These are phyloP conservation scores for Mustelus asterias DNA, from an alignment of 2,113 vertebrate species.

Conservation along the genomic window DNA sequence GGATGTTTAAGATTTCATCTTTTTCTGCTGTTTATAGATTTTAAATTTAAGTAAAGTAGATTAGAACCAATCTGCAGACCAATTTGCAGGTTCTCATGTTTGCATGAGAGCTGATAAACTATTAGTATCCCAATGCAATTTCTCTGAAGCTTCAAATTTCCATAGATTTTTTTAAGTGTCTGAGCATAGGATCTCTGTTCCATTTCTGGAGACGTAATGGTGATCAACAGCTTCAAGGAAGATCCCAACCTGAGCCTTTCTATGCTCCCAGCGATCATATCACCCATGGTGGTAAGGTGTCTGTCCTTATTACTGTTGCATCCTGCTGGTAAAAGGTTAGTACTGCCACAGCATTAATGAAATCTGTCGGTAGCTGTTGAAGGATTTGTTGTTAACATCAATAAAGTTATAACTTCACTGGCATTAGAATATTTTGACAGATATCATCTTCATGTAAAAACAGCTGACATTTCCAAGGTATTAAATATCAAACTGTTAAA, in stretches of 20 bases:
- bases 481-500: conserved; percentile 10
- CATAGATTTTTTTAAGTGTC: neutral
- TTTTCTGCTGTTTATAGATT: neutral
- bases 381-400: neutral
- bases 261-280: neutral
- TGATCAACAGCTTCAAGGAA: neutral
- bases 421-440: neutral
- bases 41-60: neutral
- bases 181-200: neutral
- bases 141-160: neutral
- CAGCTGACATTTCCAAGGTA: neutral
- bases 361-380: neutral
- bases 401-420: conserved; percentile 5
- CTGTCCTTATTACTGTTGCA: neutral
- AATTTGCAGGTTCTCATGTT: neutral
- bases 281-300: neutral
- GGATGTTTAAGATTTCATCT: neutral
- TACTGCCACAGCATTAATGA: neutral
- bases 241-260: neutral
- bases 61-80: neutral
- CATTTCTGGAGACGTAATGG: neutral
- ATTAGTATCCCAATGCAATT: neutral
- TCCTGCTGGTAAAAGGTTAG: neutral
- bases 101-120: neutral
- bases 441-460: neutral